Conservation (phyloP, 2,113 vertebrate genomes). For the Spheniscus mendiculus region DNA sequence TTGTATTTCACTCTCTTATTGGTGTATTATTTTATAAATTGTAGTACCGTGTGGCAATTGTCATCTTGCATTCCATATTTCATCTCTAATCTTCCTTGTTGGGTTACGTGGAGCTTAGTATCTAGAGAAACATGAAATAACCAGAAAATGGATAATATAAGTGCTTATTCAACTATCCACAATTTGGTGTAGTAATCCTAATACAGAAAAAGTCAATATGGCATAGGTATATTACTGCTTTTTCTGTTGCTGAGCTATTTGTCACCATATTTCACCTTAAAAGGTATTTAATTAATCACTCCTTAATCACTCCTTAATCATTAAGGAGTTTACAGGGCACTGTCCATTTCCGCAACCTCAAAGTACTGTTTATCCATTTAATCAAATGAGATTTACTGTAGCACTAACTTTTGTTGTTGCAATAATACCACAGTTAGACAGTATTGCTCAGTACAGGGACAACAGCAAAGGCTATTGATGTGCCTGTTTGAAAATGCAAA, state of each 20-base stretch:
- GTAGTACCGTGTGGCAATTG: background rate
- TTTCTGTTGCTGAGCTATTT: background rate
- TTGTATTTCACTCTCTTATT: constrained; percentile 59
- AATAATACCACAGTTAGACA: background rate
- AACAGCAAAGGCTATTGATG: background rate
- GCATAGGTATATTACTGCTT: background rate
- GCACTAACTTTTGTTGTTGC: background rate
- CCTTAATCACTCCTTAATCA: background rate
- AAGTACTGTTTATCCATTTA: background rate
- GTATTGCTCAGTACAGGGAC: constrained; percentile 3
- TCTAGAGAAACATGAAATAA: background rate
- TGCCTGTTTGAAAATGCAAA: constrained; percentile 48
- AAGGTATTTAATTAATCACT: background rate
- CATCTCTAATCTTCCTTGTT: background rate
- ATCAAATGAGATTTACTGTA: constrained; percentile 2
- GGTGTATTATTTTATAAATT: constrained; percentile 39
- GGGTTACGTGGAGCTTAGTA: background rate
- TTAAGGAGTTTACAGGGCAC: background rate
- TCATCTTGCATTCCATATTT: background rate
- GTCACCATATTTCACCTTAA: background rate
- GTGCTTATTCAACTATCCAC: background rate
- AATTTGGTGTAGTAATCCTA: background rate
- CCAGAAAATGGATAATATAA: background rate
- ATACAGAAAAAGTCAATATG: background rate
- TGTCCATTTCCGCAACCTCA: background rate